Percentiles rank a stretch among this genome's conserved stretches.
Conservation (phyloP, 2,888 invertebrate species). For the Coelopa pilipes region DNA sequence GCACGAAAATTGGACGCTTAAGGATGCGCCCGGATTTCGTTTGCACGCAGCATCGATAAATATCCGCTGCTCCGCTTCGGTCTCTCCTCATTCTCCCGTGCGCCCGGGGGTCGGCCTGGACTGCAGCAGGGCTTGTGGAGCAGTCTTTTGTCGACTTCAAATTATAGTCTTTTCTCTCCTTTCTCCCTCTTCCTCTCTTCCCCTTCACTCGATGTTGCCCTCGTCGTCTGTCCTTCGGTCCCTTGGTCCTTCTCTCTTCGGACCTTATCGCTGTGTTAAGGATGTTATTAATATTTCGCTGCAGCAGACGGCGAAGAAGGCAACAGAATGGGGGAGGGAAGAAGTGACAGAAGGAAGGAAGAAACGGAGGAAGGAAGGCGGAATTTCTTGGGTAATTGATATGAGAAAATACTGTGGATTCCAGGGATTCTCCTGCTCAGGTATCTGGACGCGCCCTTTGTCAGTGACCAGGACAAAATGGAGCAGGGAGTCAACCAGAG, state of each 20-base stretch:
- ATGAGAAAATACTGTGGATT: not conserved
- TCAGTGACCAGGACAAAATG: no score
- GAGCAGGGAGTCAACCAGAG: no score
- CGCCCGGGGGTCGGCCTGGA: no score
- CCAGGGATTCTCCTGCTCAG: not conserved
- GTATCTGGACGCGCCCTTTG: no score
- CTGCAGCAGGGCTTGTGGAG: not conserved
- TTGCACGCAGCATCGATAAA: slow-evolving; percentile 15
- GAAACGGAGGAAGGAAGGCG: not conserved
- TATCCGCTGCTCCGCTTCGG: slow-evolving; percentile 10
- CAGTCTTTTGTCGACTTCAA: not conserved
- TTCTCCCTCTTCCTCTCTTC: no score
- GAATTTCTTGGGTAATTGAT: slow-evolving; percentile 3
- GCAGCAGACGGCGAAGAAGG: no score
- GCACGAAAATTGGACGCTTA: not conserved
- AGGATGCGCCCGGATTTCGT: not conserved
- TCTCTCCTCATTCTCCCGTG: not conserved
- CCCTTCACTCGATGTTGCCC: no score
- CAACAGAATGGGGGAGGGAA: no score
- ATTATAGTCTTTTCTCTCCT: not conserved
- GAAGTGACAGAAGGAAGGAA: no score
- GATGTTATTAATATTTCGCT: not conserved
- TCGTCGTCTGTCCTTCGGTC: no score
- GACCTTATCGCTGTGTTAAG: not conserved
- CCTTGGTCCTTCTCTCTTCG: not conserved